Conservation (phyloP, 2,797 vertebrate genomes). For the Botia kubotai region DNA sequence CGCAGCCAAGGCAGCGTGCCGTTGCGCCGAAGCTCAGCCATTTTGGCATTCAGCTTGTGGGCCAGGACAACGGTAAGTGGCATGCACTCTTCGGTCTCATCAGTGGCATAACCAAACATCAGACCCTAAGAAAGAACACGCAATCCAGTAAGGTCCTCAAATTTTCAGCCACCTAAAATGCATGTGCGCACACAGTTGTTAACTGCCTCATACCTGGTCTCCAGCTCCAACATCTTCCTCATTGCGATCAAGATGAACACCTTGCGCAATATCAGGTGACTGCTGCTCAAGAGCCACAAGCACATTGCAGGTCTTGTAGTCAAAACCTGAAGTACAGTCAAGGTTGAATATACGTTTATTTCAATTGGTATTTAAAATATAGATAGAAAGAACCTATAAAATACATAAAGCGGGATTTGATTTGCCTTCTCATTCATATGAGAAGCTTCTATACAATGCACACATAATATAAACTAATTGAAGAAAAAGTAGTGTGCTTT, state of each 20-base stretch:
- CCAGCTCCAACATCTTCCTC: slow-evolving; percentile 94
- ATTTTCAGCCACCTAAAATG: background rate
- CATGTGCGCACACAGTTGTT: accelerated
- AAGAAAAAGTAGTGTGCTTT: no score
- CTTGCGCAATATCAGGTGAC: slow-evolving; percentile 93
- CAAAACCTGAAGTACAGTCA: slow-evolving; percentile 81
- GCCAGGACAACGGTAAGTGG: slow-evolving; percentile 92
- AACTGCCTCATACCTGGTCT: slow-evolving; percentile 83
- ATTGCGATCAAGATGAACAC: slow-evolving; percentile 90
- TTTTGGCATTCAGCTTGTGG: slow-evolving; percentile 93
- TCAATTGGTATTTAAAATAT: no score
- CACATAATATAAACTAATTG: no score
- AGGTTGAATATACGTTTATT: background rate
- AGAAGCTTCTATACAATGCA: no score
- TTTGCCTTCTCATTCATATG: no score
- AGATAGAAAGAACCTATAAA: no score
- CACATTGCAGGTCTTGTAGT: slow-evolving; percentile 96
- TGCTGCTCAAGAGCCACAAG: slow-evolving; percentile 95
- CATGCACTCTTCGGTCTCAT: slow-evolving; percentile 97
- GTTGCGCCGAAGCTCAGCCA: slow-evolving; percentile 89
- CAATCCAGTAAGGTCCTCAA: background rate
- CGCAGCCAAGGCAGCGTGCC: slow-evolving; percentile 89
- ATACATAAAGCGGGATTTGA: no score
- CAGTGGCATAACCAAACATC: slow-evolving; percentile 96
- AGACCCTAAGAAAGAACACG: slow-evolving; percentile 80